These are phyloP conservation scores for Hippopotamus amphibius DNA, from an alignment of 2,113 vertebrate genomes.

Conservation along the genomic window DNA sequence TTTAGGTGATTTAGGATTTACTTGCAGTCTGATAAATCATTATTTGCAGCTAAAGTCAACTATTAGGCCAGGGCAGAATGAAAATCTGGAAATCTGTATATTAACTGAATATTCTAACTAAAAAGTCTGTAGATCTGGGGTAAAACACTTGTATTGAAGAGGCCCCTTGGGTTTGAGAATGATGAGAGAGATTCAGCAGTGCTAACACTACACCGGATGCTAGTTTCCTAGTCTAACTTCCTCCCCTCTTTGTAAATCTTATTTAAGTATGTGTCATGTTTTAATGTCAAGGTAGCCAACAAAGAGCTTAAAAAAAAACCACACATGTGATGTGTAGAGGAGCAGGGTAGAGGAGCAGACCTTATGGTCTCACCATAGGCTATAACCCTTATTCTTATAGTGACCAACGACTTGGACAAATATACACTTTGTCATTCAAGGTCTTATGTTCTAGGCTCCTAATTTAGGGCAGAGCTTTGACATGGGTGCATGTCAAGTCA, in stretches of 20 bases:
- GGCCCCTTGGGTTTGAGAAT: neutral
- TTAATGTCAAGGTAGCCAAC: neutral
- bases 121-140: neutral
- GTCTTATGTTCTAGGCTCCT: neutral
- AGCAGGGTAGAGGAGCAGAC: neutral
- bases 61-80: neutral
- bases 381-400: neutral
- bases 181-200: neutral
- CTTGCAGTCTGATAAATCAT: neutral
- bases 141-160: neutral
- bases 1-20: neutral
- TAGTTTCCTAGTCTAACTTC: neutral
- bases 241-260: neutral
- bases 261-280: neutral
- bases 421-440: neutral
- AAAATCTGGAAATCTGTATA: neutral
- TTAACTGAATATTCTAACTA: neutral
- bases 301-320: neutral
- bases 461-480: neutral
- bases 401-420: neutral
- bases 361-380: neutral
- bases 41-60: neutral
- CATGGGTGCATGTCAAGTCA: too few relatives aligned
- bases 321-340: too few relatives aligned
- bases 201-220: too few relatives aligned